Base-by-base conservation (phyloP, 2,888 invertebrate genomes). In the Conchocele bisecta region DNA sequence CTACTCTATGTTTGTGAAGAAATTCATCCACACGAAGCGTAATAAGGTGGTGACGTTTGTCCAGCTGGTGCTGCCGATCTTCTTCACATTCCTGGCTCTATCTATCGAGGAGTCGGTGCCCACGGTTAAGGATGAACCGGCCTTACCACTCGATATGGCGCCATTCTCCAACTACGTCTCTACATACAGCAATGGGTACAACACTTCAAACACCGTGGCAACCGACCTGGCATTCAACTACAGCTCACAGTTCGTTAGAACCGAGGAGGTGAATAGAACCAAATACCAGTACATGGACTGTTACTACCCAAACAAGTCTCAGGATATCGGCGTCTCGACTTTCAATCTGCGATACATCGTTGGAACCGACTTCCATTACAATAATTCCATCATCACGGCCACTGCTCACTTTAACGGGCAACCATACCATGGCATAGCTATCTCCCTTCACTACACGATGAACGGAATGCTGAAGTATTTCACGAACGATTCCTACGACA, bases 331-430 rank as follows among this genome's bases (percentile, higher is more conserved):
- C 42, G 73, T 90, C 15, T 86, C 88, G 0, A 78, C 85, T 9
- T 91, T 89, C 65, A 91, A 89, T 64, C 84, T 84, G 84, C 48
- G 85, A 82, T 74, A 75, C 65, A 87, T 92, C 56, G 79, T 90
- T 28, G 91, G 87, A 5, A 88, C 83, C 11, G 77, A 79, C 15
- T 85, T 88, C 58, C 54, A 78, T 7, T 39, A 77, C 1, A 94
- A 94, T 0, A n/a, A n/a, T n/a, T 31, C 57, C 11, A 29, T 64
- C n/a, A 53, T 46, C 11, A 59, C 22, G 1, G 72, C 67, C 70
- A 84, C 13, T 0, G 95, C 94, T 0, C 94, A 94, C 93, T 95
- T 96, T 90, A 96, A 96, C 85, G 95, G 95, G 88, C 95, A 95
- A 85, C 95, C 95, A 0, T 94, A 93, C 83, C 96, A 96, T 87